Base-by-base conservation (phyloP, 2,797 vertebrate genomes). In the Odontamblyopus lacepedii region DNA sequence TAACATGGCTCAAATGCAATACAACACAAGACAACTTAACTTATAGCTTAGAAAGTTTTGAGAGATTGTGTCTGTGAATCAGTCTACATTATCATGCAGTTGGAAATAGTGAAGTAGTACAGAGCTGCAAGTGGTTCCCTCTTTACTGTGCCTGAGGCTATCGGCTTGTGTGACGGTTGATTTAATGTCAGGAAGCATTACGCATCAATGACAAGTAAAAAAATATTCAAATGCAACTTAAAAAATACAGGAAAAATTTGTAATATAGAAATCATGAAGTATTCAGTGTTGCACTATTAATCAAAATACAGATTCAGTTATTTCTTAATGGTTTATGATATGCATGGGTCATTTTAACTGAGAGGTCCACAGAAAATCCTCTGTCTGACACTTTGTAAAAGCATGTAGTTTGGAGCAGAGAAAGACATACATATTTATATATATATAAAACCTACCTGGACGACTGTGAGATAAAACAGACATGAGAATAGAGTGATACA, bases 21-120 rank as follows among this genome's bases (percentile, higher is more conserved):
- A 74, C 65, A 72, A 48, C 12, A 48, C 44, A 15, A 48, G 4
- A 16, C 44, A 48, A 48, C 44, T 56, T 60, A 70, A 71, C 9
- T n/a, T 26, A 12, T 5, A 6, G 9, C 1, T 56, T 7, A 38
- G 38, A 29, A 70, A 51, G 19, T 13, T 44, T 23, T 60, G 59
- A 56, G 68, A 70, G 57, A 56, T 50, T 82, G 72, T 83, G 80
- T 73, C 74, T 84, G 81, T 67, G 13, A 27, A 9, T 48, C 7
- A 63, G 72, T 32, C 12, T 15, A 48, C 44, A 16, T 48, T 67
- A 67, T 29, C 41, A 65, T 83, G 76, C 90, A 74, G 89, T 90
- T 92, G 73, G 72, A 88, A 91, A 91, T 88, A 85, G 83, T 85
- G 89, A 92, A 91, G 90, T 90, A 61, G 48, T 9, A 38, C 81